Base-by-base conservation (phyloP, 2,113 vertebrate genomes). In the Ammodramus savannarum region DNA sequence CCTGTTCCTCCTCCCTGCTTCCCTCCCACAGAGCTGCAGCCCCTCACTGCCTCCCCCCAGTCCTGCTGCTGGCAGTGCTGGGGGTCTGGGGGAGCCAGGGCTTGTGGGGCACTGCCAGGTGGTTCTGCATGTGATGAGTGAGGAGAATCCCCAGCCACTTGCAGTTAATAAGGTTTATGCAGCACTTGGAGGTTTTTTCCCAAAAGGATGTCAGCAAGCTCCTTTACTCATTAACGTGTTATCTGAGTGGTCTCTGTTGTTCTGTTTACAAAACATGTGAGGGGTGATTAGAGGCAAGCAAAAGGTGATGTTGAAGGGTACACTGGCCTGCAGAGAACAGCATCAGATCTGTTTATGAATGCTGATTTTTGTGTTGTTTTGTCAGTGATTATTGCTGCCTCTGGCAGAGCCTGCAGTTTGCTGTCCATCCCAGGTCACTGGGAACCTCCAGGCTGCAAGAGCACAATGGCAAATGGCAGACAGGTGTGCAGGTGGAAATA, bases 121-220 rank as follows among this genome's bases (percentile, higher is more conserved):
- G 13, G 26, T n/a, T 68, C 71, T 23, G 17, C 11, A 3, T 9
- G 3, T 1, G 12, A 25, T 3, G 10, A 0, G 0, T 6, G 14
- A n/a, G 34, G 16, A 39, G 21, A 29, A 44, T 59, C 59, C 39
- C 48, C n/a, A 11, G 0, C 49, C 43, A 23, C 13, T 44, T 79
- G 48, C 19, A 48, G n/a, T 52, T 76, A 52, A 14, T 76, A 68
- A 69, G 29, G 32, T 69, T 85, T 62, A 16, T 34, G 41, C n/a
- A 80, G 62, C 43, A 21, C 55, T 54, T 38, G 36, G 54, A 58
- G 3, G 0, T 41, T 75, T 83, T 87, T 74, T 62, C 44, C 74
- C 55, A 17, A 66, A 87, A 84, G 72, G 44, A 36, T 85, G 57
- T 59, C 36, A 78, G 57, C 51, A n/a, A 91, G 67, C 34, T 67